These are phyloP conservation scores for Hippopotamus amphibius DNA, from an alignment of 2,113 vertebrate species.

Conservation along the genomic window DNA sequence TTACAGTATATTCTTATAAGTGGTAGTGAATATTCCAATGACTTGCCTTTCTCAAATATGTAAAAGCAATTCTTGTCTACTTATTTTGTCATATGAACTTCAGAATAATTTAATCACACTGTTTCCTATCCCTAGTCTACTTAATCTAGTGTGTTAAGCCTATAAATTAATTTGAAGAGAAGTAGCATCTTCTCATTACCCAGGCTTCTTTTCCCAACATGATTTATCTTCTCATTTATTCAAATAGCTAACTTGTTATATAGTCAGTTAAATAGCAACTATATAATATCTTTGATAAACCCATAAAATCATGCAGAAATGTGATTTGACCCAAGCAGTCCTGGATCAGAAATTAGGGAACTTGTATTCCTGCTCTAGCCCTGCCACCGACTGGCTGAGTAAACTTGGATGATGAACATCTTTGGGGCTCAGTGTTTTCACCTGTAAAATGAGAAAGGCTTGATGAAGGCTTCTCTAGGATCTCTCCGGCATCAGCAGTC, in stretches of 20 bases:
- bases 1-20: neutral
- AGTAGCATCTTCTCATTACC: neutral
- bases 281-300: neutral
- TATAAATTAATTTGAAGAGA: constrained; percentile 10
- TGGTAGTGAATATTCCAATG: neutral
- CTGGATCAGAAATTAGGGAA: neutral
- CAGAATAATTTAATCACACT: neutral
- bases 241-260: neutral
- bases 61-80: neutral
- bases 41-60: neutral
- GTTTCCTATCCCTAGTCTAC: neutral
- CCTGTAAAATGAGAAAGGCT: neutral
- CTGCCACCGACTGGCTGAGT: neutral
- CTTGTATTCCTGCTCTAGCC: neutral
- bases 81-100: neutral
- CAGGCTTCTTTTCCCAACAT: neutral
- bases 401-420: neutral
- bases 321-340: neutral
- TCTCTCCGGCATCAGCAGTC: neutral
- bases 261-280: neutral
- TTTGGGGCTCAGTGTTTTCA: neutral
- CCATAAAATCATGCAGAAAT: neutral
- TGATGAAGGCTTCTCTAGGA: neutral
- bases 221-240: neutral
- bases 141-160: neutral